Evolutionary conservation across 2,888 invertebrate genomes (phyloP).

Genomic region (Copidosoma aretas): DNA sequence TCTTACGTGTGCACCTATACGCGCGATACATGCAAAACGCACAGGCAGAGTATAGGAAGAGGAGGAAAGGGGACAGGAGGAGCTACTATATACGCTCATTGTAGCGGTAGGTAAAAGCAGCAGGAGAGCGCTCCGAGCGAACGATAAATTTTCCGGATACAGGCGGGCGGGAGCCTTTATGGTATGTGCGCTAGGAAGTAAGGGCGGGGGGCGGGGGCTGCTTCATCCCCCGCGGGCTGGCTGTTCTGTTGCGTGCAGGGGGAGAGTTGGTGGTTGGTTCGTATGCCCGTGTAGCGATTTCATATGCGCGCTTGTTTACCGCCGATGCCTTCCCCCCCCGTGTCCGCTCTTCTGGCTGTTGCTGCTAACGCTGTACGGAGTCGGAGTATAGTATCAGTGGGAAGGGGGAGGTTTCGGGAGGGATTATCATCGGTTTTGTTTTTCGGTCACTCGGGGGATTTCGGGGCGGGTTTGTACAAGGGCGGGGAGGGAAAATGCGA

Average conservation of each 20-base stretch:
- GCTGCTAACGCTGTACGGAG: not conserved
- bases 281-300: slow-evolving; percentile 44
- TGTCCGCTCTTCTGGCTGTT: not conserved
- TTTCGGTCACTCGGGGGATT: not conserved
- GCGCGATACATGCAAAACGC: too few relatives aligned
- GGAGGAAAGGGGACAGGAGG: not conserved
- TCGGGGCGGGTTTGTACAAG: not conserved
- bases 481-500: not conserved
- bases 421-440: slow-evolving; percentile 26
- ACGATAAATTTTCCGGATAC: slow-evolving; percentile 53
- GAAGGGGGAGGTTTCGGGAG: not conserved
- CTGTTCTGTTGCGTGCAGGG: slow-evolving; percentile 37
- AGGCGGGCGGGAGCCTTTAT: too few relatives aligned
- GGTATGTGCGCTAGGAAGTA: too few relatives aligned
- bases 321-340: slow-evolving; percentile 19
- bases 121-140: slow-evolving; percentile 35
- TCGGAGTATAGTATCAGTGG: too few relatives aligned
- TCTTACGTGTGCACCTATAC: slow-evolving; percentile 19
- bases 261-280: not conserved
- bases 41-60: slow-evolving; percentile 20
- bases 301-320: slow-evolving; percentile 50
- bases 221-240: slow-evolving; percentile 49
- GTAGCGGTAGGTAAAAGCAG: not conserved
- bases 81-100: not conserved
- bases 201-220: slow-evolving; percentile 5